phyloP scores from a whole-genome alignment of 1,140 invertebrate species.

The Arctopsyche grandis region DNA sequence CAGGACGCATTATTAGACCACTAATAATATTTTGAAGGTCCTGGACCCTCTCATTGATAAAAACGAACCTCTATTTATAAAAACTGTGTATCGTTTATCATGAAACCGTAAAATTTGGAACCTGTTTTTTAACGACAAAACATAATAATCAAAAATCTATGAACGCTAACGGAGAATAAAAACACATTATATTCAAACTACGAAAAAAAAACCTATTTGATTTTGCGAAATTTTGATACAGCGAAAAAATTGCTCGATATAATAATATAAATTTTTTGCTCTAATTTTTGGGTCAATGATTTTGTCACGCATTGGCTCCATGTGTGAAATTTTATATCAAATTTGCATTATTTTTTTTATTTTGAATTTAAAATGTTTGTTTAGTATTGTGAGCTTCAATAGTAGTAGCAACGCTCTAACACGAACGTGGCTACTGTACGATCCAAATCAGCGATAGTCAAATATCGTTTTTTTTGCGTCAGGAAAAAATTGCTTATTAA shows the following conservation, averaged over 20 bases:
- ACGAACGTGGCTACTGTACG: conserved; percentile 26
- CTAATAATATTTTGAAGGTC: conserved; percentile 54
- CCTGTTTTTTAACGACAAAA: background rate
- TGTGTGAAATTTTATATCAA: background rate
- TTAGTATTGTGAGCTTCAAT: background rate
- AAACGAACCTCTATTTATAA: conserved; percentile 32
- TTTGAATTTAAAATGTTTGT: background rate
- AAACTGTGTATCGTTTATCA: conserved; percentile 37
- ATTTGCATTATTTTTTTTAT: background rate
- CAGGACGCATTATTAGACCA: conserved; percentile 47
- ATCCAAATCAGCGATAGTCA: conserved; percentile 23
- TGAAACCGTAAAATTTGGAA: background rate
- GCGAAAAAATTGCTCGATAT: too few relatives aligned
- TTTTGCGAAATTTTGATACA: conserved; percentile 16
- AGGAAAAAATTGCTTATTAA: conserved; percentile 17
- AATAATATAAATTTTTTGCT: too few relatives aligned
- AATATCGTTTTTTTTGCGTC: conserved; percentile 12
- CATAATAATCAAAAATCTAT: too few relatives aligned
- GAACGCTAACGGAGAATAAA: too few relatives aligned
- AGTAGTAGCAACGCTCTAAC: conserved; percentile 9
- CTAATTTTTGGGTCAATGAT: background rate
- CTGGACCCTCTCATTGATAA: conserved; percentile 47
- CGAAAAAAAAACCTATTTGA: too few relatives aligned
- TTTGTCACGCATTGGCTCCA: background rate
- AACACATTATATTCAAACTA: too few relatives aligned